Base-by-base conservation (phyloP, 2,888 invertebrate species). In the Fragum fragum region DNA sequence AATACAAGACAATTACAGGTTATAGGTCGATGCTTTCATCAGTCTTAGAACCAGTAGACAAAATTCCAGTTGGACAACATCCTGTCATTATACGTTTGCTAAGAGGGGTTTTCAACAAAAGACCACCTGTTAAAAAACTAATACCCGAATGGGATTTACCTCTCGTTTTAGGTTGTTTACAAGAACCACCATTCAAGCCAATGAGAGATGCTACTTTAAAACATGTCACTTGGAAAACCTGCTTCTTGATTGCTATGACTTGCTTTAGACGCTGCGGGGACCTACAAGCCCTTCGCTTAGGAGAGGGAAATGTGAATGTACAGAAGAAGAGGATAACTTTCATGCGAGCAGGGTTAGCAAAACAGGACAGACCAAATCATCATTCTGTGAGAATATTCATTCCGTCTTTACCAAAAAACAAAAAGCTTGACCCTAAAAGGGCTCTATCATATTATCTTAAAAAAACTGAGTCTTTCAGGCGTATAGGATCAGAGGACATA, bases 61-160 rank as follows among this genome's bases (percentile, higher is more conserved):
- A 55, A 29, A 39, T 39, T 32, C 66, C 77, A 32, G 52, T 77
- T n/a, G 77, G 72, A 23, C 77, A 72, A 52, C 72, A 77, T 28
- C 77, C 77, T 77, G 52, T 16, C 42, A 68, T 78, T 29, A 78
- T 66, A 18, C 23, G 78, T n/a, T n/a, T n/a, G n/a, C n/a, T n/a
- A n/a, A n/a, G n/a, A n/a, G n/a, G n/a, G n/a, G n/a, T n/a, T n/a
- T 2, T 23, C 57, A 16, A 28, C 68, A 21, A 73, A 36, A 68
- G 79, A 21, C 59, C 69, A 23, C 69, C 74, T 36, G 16, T 57
- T 21, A 69, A 9, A 63, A 32, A 47, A 26, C 28, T 79, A 11
- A 29, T 74, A 1, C 73, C 73, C 23, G 74, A 79, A 73, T 79
- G 79, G 79, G 73, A 79, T 74, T 53, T 79, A 16, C 52, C 29